These are phyloP conservation scores for Globodera ellingtonae DNA, from an alignment of 1,140 invertebrate genomes.

Conservation along the genomic window DNA sequence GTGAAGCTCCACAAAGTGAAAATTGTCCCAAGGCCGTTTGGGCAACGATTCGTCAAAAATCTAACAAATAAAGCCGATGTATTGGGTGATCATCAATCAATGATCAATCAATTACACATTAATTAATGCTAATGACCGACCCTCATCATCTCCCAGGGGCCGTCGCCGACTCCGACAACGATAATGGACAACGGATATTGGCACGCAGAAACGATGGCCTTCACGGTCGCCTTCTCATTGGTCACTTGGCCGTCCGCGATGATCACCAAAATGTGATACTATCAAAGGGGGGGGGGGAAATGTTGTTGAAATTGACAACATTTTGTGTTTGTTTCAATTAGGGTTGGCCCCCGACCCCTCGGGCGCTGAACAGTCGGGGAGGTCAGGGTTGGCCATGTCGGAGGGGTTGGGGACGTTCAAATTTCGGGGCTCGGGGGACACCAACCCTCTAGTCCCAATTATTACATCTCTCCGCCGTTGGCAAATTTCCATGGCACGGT, in stretches of 20 bases:
- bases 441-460: neutral
- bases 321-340: no score
- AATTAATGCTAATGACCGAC: conserved; percentile 27
- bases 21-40: conserved; percentile 70
- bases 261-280: conserved; percentile 70
- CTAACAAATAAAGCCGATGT: neutral
- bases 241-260: conserved; percentile 70
- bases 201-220: conserved; percentile 70
- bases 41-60: conserved; percentile 70
- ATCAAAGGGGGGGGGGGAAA: neutral
- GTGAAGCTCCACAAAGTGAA: conserved; percentile 71
- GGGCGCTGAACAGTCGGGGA: no score
- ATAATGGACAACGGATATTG: conserved; percentile 70
- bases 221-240: conserved; percentile 66
- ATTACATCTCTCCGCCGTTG: conserved; percentile 59
- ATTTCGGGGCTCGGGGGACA: no score
- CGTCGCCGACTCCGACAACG: conserved; percentile 71
- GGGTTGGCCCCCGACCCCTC: no score
- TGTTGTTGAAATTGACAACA: no score
- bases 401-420: no score
- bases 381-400: no score
- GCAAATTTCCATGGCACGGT: conserved; percentile 68
- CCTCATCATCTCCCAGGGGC: conserved; percentile 70
- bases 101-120: neutral
- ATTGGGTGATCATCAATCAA: neutral